Conservation (phyloP, 2,113 vertebrate genomes). For the Proteles cristata region DNA sequence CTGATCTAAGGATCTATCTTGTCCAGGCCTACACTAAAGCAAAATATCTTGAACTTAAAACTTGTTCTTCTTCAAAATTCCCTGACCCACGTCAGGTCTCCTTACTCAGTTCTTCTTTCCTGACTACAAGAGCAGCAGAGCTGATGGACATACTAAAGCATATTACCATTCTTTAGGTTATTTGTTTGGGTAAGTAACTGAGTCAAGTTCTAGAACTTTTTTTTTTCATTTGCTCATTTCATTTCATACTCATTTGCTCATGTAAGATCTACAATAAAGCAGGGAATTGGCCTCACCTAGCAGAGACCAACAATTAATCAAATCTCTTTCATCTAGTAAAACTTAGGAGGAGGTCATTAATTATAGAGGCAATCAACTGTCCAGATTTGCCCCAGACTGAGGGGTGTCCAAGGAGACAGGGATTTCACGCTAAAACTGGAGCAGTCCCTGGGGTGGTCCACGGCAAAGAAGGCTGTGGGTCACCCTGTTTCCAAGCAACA, state of each 20-base stretch:
- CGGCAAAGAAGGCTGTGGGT: not conserved
- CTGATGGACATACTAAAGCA: not conserved
- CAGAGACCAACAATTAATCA: not conserved
- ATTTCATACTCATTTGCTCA: not conserved
- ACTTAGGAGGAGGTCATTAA: not conserved
- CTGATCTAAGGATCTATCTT: not conserved
- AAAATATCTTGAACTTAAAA: conserved; percentile 38
- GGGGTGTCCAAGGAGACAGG: not conserved
- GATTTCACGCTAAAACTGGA: not conserved
- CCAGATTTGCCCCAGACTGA: not conserved
- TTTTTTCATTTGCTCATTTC: not conserved
- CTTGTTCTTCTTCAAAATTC: not conserved
- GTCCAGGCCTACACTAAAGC: not conserved
- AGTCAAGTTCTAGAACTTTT: not conserved
- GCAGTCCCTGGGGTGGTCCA: not conserved
- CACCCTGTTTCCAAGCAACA: not conserved
- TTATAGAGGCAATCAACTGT: not conserved
- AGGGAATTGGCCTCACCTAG: not conserved
- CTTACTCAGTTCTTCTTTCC: not conserved
- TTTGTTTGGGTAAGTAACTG: not conserved
- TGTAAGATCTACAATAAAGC: not conserved
- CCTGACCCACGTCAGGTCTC: not conserved
- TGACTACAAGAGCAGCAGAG: not conserved
- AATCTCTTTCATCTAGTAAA: not conserved
- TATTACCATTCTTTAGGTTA: not conserved